phyloP scores from a whole-genome alignment of 2,888 invertebrate genomes.

The Bursaphelenchus okinawaensis region DNA sequence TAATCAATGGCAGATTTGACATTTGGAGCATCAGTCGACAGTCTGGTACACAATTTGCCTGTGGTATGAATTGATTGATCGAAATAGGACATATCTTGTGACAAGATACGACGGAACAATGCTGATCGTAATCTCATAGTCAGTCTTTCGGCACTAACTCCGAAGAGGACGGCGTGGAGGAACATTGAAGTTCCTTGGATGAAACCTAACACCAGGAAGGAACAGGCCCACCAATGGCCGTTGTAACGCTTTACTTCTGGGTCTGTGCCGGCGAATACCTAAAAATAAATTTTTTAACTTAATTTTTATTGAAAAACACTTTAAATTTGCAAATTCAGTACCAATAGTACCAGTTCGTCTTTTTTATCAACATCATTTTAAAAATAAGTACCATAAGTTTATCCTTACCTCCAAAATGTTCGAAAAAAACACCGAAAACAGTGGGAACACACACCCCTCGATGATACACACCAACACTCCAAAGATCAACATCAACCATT shows the following conservation, averaged over 20 bases:
- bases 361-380: no score
- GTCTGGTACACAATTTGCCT: slow-evolving; percentile 59
- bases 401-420: slow-evolving; percentile 38
- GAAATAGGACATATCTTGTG: slow-evolving; percentile 61
- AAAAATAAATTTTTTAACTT: no score
- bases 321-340: no score
- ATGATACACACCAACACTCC: slow-evolving; percentile 58
- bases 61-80: slow-evolving; percentile 59
- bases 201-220: slow-evolving; percentile 58
- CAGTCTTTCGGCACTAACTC: slow-evolving; percentile 58
- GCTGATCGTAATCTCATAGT: slow-evolving; percentile 58
- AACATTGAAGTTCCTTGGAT: slow-evolving; percentile 47
- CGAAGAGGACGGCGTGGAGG: slow-evolving; percentile 52
- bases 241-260: slow-evolving; percentile 55
- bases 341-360: no score
- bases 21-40: slow-evolving; percentile 60
- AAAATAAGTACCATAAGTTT: background rate
- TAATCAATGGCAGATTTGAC: slow-evolving; percentile 59
- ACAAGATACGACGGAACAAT: slow-evolving; percentile 59
- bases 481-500: slow-evolving; percentile 58
- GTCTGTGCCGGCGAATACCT: slow-evolving; percentile 59
- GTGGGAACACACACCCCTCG: slow-evolving; percentile 60
- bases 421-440: slow-evolving; percentile 61
- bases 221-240: slow-evolving; percentile 61
- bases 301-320: no score